Conservation (phyloP, 2,113 vertebrate species). For the Psilopsiagon aurifrons region DNA sequence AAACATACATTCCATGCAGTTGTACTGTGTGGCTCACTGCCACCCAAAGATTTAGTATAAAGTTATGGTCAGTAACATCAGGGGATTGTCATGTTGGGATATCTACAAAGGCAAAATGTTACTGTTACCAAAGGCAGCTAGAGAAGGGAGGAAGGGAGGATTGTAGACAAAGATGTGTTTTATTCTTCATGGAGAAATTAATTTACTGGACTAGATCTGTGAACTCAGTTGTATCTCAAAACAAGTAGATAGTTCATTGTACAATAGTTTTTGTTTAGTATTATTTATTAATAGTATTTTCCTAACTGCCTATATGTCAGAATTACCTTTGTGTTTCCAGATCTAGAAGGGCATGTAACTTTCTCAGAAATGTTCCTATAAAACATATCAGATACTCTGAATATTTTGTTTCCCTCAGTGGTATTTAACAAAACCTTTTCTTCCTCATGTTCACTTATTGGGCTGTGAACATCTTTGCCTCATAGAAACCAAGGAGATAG, state of each 20-base stretch:
- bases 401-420: background rate
- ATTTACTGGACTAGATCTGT: background rate
- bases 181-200: background rate
- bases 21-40: background rate
- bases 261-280: background rate
- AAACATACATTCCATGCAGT: background rate
- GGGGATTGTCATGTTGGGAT: background rate
- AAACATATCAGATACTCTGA: background rate
- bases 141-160: background rate
- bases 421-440: background rate
- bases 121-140: background rate
- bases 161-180: background rate
- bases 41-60: background rate
- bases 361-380: background rate
- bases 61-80: background rate
- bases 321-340: background rate
- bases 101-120: background rate
- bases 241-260: background rate
- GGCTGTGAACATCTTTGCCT: background rate
- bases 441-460: background rate
- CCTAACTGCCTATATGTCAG: rapidly evolving
- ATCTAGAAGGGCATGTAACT: background rate
- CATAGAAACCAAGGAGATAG: background rate
- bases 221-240: background rate
- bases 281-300: background rate